Conservation (phyloP, 2,113 vertebrate genomes). For the Oncorhynchus kisutch region DNA sequence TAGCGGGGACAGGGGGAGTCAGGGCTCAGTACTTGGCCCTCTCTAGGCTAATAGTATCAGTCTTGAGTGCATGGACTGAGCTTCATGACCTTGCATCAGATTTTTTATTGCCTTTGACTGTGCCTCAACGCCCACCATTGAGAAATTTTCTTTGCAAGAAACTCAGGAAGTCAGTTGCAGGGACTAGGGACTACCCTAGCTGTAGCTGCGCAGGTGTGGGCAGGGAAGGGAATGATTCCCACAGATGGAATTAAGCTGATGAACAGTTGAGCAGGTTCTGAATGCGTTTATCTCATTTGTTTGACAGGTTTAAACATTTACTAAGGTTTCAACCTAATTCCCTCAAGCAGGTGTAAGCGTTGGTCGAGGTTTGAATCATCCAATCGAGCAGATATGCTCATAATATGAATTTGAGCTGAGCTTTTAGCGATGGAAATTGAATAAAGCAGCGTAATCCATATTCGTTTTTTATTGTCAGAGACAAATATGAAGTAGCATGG, state of each 20-base stretch:
- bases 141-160: slow-evolving; percentile 6
- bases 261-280: slow-evolving; percentile 62
- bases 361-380: slow-evolving; percentile 72
- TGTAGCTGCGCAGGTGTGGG: slow-evolving; percentile 57
- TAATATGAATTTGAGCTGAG: slow-evolving; percentile 69
- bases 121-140: slow-evolving; percentile 48
- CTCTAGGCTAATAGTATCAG: slow-evolving; percentile 69
- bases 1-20: slow-evolving; percentile 58
- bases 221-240: slow-evolving; percentile 38
- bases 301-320: slow-evolving; percentile 78
- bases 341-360: slow-evolving; percentile 80
- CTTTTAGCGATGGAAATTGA: slow-evolving; percentile 77
- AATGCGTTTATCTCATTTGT: slow-evolving; percentile 75
- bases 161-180: slow-evolving; percentile 11
- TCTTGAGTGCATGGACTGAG: slow-evolving; percentile 80
- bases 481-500: slow-evolving; percentile 50
- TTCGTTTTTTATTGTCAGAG: slow-evolving; percentile 53
- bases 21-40: not conserved
- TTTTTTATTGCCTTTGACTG: slow-evolving; percentile 82
- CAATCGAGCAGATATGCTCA: slow-evolving; percentile 68
- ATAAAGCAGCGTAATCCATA: slow-evolving; percentile 72
- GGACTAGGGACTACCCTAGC: not conserved
- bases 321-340: slow-evolving; percentile 76
- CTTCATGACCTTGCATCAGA: slow-evolving; percentile 80
- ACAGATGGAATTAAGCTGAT: slow-evolving; percentile 71